A percentile compares a stretch with the other conserved stretches of the same genome.
phyloP scores from a whole-genome alignment of 2,113 vertebrate genomes.

The Mandrillus leucophaeus region DNA sequence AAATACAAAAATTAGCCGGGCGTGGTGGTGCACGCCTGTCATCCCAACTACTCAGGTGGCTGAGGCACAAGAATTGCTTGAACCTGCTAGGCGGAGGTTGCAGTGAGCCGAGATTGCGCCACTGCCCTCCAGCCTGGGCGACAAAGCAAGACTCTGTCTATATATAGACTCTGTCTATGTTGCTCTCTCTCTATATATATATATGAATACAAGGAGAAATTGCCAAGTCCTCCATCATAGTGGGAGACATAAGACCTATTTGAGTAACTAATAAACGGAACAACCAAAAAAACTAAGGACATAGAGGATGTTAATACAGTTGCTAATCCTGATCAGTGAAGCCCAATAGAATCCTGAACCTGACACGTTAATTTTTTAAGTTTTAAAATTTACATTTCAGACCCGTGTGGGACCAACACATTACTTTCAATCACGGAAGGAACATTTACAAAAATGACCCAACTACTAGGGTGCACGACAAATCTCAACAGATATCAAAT shows the following conservation, averaged over 20 bases:
- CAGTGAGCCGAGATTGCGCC: too few relatives aligned
- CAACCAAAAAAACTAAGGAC: not conserved
- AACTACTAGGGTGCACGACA: not conserved
- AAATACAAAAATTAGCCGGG: too few relatives aligned
- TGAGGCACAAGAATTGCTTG: too few relatives aligned
- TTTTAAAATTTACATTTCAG: too few relatives aligned
- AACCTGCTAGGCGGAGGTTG: too few relatives aligned
- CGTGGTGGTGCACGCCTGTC: too few relatives aligned
- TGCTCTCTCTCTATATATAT: too few relatives aligned
- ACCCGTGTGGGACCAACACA: too few relatives aligned
- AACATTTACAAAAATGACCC: not conserved
- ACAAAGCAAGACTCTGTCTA: too few relatives aligned
- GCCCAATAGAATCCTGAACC: not conserved
- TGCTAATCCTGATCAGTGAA: not conserved
- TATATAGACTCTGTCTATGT: too few relatives aligned
- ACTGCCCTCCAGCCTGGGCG: too few relatives aligned
- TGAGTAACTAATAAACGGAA: not conserved
- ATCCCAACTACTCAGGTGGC: too few relatives aligned
- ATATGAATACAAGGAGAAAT: not conserved
- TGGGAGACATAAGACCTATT: not conserved
- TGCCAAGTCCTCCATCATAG: not conserved
- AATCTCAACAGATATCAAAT: not conserved
- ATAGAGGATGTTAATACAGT: not conserved
- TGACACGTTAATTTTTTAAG: not conserved
- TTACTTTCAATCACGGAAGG: not conserved